These are phyloP conservation scores for Rotaria macrura DNA, from an alignment of 2,888 invertebrate species.

Conservation along the genomic window DNA sequence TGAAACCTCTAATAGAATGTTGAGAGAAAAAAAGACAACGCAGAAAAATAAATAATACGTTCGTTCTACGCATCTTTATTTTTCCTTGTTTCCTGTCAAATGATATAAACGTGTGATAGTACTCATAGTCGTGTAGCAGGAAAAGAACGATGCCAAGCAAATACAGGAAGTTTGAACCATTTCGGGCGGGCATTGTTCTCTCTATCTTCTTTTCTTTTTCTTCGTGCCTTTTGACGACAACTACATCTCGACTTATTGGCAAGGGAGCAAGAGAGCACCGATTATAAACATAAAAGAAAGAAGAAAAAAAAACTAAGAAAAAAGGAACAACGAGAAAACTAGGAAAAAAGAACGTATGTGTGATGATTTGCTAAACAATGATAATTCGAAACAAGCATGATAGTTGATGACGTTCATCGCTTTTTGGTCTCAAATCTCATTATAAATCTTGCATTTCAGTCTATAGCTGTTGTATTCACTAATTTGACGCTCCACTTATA, in stretches of 20 bases:
- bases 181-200: neutral
- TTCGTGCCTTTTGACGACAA: neutral
- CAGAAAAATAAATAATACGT: neutral
- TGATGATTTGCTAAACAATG: neutral
- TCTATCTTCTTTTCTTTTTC: neutral
- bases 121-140: neutral
- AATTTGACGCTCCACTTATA: neutral
- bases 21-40: neutral
- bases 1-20: neutral
- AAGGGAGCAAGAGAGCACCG: neutral
- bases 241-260: neutral
- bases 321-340: too few species aligned
- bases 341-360: too few species aligned
- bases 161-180: neutral
- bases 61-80: neutral
- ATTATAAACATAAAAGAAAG: neutral
- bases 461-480: neutral
- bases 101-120: neutral
- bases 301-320: neutral
- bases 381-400: neutral
- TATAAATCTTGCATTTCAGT: neutral
- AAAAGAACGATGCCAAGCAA: neutral
- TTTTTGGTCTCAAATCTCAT: neutral
- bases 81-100: neutral
- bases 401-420: neutral